Evolutionary conservation across 2,888 invertebrate species (phyloP), one percentile per base, ranked within the genome.

Genomic region (Rhingia campestris): DNA sequence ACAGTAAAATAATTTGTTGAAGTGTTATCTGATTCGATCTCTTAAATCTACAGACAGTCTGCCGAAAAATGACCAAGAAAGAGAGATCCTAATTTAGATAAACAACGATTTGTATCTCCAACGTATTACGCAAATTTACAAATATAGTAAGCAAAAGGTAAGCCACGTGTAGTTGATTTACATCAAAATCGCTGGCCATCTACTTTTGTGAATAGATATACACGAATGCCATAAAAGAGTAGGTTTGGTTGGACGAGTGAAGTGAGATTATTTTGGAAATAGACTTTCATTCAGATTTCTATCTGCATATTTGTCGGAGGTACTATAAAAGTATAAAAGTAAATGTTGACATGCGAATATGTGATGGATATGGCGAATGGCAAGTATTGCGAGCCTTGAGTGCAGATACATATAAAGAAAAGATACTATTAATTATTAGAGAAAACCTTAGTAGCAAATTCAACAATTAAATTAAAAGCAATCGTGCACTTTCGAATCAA

Each of bases 51-150:
- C 6, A 39, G 30, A 22, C 30, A 7, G 39, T 22, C 37, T 2
- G 6, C 22, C 22, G 4, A 6, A 39, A 41, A 6, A 14, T 22
- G 9, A 39, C 9, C 2, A 22, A 56, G n/a, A 41, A 35, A 56
- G 33, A 41, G 6, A 22, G 14, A 32, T 53, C 33, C 12, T 12
- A 6, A 33, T 33, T 53, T 9, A 4, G 39, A 56, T 56, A 56
- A 56, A 56, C 39, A 39, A 39, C 4, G 56, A 56, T 56, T 39
- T 37, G 35, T 39, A 56, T 56, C n/a, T 56, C 22, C 37, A 39
- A 37, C 22, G n/a, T 56, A 56, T 37, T 56, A 39, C 30, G 56
- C 22, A 37, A 51, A 51, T 51, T 32, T 51, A 10, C 32, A 32
- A 10, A 12, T 10, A 4, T 0, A 33, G 6, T 7, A 6, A 12